Base-by-base conservation (phyloP, 2,888 invertebrate species). In the Leuctra nigra region DNA sequence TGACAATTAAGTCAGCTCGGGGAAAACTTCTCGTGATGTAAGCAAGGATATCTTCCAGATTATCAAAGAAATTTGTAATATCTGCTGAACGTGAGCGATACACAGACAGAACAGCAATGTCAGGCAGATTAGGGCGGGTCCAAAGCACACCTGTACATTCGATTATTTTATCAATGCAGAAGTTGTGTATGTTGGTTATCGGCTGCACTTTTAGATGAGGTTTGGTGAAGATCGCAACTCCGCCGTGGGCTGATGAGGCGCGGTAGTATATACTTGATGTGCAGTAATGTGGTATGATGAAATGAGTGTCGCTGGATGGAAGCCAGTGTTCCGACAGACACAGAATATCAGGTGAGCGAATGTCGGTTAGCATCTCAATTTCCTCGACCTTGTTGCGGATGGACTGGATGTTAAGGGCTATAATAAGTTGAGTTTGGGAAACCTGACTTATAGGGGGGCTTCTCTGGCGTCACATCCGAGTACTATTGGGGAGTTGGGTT, bases 251-350 rank as follows among this genome's bases (percentile, higher is more conserved):
- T 29, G 29, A 29, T 6, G 29, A 29, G 4, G 14, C 4, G 20
- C 41, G 41, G 41, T 18, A 20, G 41, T 16, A 41, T 16, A 41
- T 41, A 20, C 4, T 18, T 4, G 18, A 4, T 16, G 14, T 41
- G n/a, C 11, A n/a, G 23, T 46, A 46, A 24, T 46, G 20, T 2
- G 46, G n/a, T 7, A 46, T 20, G 22, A n/a, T 22, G 23, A 46
- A 46, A 3, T 2, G 2, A 11, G 23, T 46, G 20, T 46, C 46
- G 2, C 13, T 20, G 22, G 46, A 13, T 6, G 46, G 20, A 1
- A 46, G 46, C 46, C 46, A 46, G 23, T 46, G 46, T 14, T 46
- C 46, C 13, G 46, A 20, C 1, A 46, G 46, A 13, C 46, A 46
- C 13, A 46, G 9, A 6, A 46, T 13, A 23, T 46, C 46, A 2